phyloP scores from a whole-genome alignment of 1,140 invertebrate genomes.

The Laupala kohalensis region DNA sequence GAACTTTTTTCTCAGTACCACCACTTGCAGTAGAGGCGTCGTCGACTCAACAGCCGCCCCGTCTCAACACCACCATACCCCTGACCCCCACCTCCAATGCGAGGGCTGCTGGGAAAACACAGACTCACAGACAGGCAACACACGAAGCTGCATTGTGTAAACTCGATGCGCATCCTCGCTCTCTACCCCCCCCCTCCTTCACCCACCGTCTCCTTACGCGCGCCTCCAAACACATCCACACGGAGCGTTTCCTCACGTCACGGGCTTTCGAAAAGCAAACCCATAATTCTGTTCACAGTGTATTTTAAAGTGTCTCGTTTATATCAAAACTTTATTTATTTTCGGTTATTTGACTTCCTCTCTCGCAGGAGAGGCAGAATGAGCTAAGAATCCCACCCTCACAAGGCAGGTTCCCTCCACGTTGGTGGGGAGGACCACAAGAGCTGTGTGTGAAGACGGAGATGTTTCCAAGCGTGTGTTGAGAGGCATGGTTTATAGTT shows the following conservation, averaged over 20 bases:
- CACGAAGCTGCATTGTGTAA: neutral
- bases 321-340: conserved; percentile 9
- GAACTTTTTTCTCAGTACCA: too few relatives aligned
- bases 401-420: neutral
- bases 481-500: neutral
- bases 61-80: too few relatives aligned
- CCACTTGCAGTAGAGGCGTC: too few relatives aligned
- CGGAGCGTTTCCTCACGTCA: neutral
- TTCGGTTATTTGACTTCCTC: conserved; percentile 4
- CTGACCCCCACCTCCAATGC: too few relatives aligned
- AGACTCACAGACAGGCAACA: neutral
- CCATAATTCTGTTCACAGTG: conserved; percentile 7
- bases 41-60: too few relatives aligned
- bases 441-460: neutral
- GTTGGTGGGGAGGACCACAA: neutral
- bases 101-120: neutral
- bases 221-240: neutral
- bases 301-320: conserved; percentile 9
- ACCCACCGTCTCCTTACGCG: neutral
- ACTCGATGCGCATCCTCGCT: neutral
- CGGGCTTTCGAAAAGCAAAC: conserved; percentile 2
- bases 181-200: neutral
- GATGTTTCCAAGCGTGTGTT: neutral
- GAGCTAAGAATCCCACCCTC: neutral
- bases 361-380: conserved; percentile 2